Evolutionary conservation across 2,888 invertebrate genomes (phyloP).

Genomic region (Cistogaster globosa): DNA sequence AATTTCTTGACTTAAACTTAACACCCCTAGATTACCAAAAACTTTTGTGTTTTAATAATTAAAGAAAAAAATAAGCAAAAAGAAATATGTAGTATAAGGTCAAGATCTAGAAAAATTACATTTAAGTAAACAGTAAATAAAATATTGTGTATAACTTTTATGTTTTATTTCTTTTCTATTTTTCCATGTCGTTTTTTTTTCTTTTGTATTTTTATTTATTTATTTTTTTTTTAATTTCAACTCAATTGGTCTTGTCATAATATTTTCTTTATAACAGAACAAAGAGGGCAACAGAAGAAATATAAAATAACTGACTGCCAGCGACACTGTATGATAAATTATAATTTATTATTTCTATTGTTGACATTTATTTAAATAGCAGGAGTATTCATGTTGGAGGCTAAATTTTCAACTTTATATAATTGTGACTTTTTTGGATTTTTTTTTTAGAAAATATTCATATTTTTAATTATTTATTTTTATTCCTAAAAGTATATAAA

Average conservation of each 20-base stretch:
- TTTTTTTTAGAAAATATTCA: too few species aligned
- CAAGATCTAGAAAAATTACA: constrained; percentile 62
- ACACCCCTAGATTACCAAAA: background rate
- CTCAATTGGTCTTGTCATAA: constrained; percentile 61
- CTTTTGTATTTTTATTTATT: background rate
- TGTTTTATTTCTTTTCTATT: background rate
- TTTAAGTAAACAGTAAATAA: background rate
- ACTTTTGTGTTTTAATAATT: background rate
- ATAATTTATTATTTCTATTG: constrained; percentile 43
- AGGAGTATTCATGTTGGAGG: constrained; percentile 39
- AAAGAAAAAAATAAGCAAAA: background rate
- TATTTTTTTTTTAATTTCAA: constrained; percentile 39
- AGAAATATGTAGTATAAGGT: constrained; percentile 42
- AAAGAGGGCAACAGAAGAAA: constrained; percentile 27
- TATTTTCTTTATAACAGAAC: constrained; percentile 33
- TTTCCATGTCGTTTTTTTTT: constrained; percentile 13
- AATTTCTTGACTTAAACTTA: constrained; percentile 16
- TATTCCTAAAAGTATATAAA: too few species aligned
- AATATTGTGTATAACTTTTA: background rate
- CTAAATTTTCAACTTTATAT: background rate
- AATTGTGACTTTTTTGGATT: too few species aligned
- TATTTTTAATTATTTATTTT: too few species aligned
- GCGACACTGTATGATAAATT: constrained; percentile 52
- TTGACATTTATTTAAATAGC: constrained; percentile 32
- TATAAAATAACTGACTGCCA: constrained; percentile 23